These are phyloP conservation scores for Psittacula derbiana DNA, from an alignment of 2,797 vertebrate species.

Conservation along the genomic window DNA sequence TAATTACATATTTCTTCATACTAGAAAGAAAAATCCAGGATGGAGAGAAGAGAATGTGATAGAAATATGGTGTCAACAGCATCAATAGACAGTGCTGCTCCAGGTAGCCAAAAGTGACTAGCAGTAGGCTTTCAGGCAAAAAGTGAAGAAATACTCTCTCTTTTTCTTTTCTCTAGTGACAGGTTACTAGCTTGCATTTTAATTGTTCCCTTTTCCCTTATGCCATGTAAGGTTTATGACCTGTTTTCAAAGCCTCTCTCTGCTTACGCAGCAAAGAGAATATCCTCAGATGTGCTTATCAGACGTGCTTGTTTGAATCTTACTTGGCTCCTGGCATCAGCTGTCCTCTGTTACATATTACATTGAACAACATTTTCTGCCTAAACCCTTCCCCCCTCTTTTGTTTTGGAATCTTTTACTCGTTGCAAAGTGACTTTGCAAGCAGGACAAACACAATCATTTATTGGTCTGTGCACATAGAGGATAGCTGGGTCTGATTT, in stretches of 20 bases:
- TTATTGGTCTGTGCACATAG: neutral
- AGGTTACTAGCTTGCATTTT: neutral
- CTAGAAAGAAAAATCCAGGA: neutral
- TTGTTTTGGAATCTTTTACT: neutral
- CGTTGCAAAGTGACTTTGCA: neutral
- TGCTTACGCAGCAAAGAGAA: neutral
- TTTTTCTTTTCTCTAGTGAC: neutral
- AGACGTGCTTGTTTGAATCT: neutral
- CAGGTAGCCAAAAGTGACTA: neutral
- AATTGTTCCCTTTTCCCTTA: neutral
- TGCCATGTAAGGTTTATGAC: neutral
- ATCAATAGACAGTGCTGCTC: neutral
- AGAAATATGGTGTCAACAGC: neutral
- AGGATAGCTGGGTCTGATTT: neutral
- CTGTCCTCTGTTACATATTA: neutral
- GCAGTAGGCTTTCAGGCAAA: neutral
- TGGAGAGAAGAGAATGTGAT: neutral
- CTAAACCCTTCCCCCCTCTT: neutral
- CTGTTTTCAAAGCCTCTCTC: neutral
- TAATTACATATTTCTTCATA: neutral
- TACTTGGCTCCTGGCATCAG: neutral
- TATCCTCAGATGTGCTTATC: neutral
- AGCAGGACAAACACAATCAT: conserved; percentile 2
- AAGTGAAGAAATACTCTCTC: neutral
- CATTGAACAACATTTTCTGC: neutral